Conservation (phyloP, 2,888 invertebrate genomes). For the Siphonodentalium dalli region DNA sequence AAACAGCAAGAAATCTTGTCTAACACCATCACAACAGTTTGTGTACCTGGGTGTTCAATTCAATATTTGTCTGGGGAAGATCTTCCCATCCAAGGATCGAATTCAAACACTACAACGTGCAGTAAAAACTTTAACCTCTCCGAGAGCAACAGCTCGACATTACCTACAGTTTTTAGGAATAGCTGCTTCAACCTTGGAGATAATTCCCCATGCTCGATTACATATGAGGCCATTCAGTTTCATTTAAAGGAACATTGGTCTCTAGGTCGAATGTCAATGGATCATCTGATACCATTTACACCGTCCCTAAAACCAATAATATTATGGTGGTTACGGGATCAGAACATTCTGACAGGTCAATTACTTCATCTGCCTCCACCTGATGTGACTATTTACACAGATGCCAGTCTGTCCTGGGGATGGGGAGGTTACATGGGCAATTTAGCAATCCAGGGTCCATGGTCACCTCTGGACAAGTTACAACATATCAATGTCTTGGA, state of each 20-base stretch:
- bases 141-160: not conserved
- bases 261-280: too few species aligned
- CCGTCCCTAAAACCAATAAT: slow-evolving; percentile 2
- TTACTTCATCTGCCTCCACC: not conserved
- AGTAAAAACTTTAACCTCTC: not conserved
- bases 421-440: too few species aligned
- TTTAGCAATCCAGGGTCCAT: too few species aligned
- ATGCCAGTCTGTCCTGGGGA: too few species aligned
- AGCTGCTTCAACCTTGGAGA: too few species aligned
- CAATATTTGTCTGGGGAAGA: not conserved
- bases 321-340: slow-evolving; percentile 1
- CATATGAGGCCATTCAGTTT: slow-evolving; percentile 16
- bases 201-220: slow-evolving; percentile 2
- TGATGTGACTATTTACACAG: not conserved
- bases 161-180: too few species aligned
- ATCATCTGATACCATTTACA: slow-evolving; percentile 6
- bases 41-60: not conserved
- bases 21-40: not conserved
- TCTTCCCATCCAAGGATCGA: not conserved
- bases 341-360: slow-evolving; percentile 8
- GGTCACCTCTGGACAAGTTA: too few species aligned
- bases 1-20: not conserved
- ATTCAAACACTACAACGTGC: too few species aligned
- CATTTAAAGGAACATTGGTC: too few species aligned
- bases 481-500: too few species aligned